A percentile compares a stretch with the other conserved stretches of the same genome.
Evolutionary conservation across 2,797 vertebrate species (phyloP).

Genomic region (Rhabdophis nuchalis): DNA sequence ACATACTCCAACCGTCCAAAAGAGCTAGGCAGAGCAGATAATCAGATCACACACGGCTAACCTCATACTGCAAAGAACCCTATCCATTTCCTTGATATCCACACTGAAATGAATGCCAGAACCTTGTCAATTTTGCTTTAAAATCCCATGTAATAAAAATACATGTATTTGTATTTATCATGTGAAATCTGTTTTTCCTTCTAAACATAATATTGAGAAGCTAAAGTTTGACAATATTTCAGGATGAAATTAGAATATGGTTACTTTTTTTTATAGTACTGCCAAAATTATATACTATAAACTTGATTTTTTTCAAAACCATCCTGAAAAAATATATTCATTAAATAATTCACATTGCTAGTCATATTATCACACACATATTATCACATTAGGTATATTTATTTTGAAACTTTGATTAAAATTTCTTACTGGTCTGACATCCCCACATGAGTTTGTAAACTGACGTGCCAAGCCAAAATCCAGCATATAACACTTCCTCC

Average conservation of each 20-base stretch:
- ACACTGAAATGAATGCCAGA: background rate
- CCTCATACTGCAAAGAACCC: background rate
- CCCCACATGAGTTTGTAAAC: conserved; percentile 97
- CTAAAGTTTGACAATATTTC: background rate
- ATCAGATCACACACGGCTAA: background rate
- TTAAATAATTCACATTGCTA: background rate
- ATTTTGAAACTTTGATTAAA: background rate
- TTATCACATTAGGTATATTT: conserved; percentile 2
- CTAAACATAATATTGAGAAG: conserved; percentile 25
- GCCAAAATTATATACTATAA: conserved; percentile 6
- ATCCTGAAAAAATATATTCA: background rate
- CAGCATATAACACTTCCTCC: conserved; percentile 97
- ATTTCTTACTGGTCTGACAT: conserved; percentile 93
- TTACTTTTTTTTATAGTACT: conserved; percentile 1
- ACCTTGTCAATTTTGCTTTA: background rate
- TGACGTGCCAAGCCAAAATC: conserved; percentile 98
- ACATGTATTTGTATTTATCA: background rate
- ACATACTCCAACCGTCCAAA: background rate
- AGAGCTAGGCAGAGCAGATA: background rate
- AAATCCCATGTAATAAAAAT: background rate
- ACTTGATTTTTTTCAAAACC: conserved; percentile 7
- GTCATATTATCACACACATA: background rate
- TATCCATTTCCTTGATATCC: background rate
- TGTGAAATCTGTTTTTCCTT: conserved; percentile 6
- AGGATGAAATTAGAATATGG: conserved; percentile 24